Evolutionary conservation across 1,140 invertebrate genomes (phyloP).

Genomic region (Drosophila busckii): DNA sequence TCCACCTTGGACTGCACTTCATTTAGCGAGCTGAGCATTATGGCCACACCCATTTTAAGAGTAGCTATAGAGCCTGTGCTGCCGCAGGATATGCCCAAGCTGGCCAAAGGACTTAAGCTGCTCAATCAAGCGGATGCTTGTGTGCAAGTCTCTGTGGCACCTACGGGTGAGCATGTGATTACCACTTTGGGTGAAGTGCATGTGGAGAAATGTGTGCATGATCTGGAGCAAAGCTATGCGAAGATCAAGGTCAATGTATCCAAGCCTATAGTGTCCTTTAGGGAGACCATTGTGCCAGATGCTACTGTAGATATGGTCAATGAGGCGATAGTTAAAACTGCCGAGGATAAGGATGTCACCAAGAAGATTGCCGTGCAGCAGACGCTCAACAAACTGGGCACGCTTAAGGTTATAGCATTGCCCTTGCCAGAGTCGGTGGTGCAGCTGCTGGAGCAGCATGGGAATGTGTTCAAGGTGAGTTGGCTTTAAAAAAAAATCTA

Average conservation of each 20-base stretch:
- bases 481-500: rapidly evolving
- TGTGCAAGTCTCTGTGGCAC: constrained; percentile 93
- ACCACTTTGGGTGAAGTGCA: constrained; percentile 98
- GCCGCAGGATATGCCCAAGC: constrained; percentile 87
- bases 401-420: constrained; percentile 87
- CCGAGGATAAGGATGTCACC: constrained; percentile 80
- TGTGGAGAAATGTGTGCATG: constrained; percentile 94
- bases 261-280: constrained; percentile 96
- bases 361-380: constrained; percentile 82
- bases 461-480: constrained; percentile 80
- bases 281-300: constrained; percentile 93
- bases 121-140: constrained; percentile 89
- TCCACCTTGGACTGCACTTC: constrained; percentile 90
- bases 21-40: constrained; percentile 90
- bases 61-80: constrained; percentile 96
- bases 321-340: constrained; percentile 86
- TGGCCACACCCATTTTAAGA: constrained; percentile 92
- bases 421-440: constrained; percentile 89
- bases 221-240: constrained; percentile 90
- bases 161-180: constrained; percentile 97
- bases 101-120: constrained; percentile 85
- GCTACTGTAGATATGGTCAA: constrained; percentile 94
- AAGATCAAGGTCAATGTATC: constrained; percentile 94
- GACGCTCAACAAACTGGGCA: constrained; percentile 86
- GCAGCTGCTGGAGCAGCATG: constrained; percentile 81